Evolutionary conservation across 2,888 invertebrate species (phyloP), one percentile per base, ranked within the genome.

Genomic region (Drosophila borealis): DNA sequence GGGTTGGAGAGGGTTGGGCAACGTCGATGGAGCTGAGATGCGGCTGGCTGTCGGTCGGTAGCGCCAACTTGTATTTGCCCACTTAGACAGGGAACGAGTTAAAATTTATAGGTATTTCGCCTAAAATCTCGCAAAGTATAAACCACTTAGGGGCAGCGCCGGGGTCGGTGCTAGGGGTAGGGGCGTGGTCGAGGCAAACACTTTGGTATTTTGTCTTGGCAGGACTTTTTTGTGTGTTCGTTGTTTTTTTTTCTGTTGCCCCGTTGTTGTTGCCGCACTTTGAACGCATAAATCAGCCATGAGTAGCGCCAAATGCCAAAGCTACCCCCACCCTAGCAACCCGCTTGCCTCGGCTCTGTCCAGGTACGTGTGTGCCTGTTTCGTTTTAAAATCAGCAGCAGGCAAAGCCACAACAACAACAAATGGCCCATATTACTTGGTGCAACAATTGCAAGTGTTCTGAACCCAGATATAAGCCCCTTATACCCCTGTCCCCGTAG

Each of bases 31-130:
- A 39, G 70, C 46, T 55, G 41, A 45, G 66, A 64, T 71, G 69
- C 46, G 54, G 59, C 56, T 71, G 45, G 29, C 50, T 39, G 56
- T 21, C 45, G 49, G 77, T 29, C 55, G 68, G 65, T 53, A 55
- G 55, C 42, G 59, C 60, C 62, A 88, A 70, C 70, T 73, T 70
- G 74, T 80, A 74, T 78, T 77, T 88, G 80, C 88, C 83, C 87
- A 86, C 87, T 84, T 83, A 82, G 75, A 83, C 73, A 70, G 66
- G 68, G 73, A 88, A 78, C 65, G 87, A 83, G 89, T 83, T 88
- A 78, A 86, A 84, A 84, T 84, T 84, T 84, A 84, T 84, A 86
- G 89, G 83, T 86, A 83, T 84, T 88, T 88, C 83, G 84, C 54
- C 72, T 70, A 84, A 84, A 88, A 84, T 88, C 89, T 86, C 71